Conservation (phyloP, 2,888 invertebrate genomes). For the Ectobius pallidus region DNA sequence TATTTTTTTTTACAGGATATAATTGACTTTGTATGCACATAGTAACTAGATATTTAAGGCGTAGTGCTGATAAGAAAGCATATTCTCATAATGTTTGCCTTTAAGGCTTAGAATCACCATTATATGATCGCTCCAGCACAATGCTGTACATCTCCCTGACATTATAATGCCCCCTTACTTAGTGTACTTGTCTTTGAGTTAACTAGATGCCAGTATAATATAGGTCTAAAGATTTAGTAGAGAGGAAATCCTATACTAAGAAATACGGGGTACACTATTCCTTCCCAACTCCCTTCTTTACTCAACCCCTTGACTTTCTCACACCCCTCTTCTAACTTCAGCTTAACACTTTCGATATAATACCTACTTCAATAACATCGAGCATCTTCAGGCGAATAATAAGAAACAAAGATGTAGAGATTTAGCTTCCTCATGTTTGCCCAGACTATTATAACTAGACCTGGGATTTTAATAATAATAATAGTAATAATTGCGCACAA, state of each 20-base stretch:
- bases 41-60: too few relatives aligned
- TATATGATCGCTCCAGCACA: slow-evolving; percentile 6
- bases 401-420: too few relatives aligned
- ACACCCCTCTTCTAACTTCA: slow-evolving; percentile 19
- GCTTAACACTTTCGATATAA: slow-evolving; percentile 29
- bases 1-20: too few relatives aligned
- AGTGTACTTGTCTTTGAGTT: slow-evolving; percentile 34
- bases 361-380: slow-evolving; percentile 25
- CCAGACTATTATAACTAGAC: too few relatives aligned
- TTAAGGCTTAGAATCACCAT: too few relatives aligned
- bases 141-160: slow-evolving; percentile 24
- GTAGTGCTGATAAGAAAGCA: too few relatives aligned
- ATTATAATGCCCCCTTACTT: slow-evolving; percentile 30
- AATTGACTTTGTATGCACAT: too few relatives aligned
- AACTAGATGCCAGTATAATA: slow-evolving; percentile 34
- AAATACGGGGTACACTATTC: slow-evolving; percentile 31
- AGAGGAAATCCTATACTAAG: slow-evolving; percentile 34
- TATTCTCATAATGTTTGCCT: too few relatives aligned
- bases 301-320: slow-evolving; percentile 23
- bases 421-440: too few relatives aligned
- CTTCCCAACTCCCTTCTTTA: slow-evolving; percentile 12
- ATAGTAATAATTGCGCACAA: too few relatives aligned
- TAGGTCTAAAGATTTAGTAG: slow-evolving; percentile 34
- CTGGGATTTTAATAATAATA: too few relatives aligned
- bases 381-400: too few relatives aligned